Conservation (phyloP, 2,888 invertebrate species). For the Drosophila pegasa region DNA sequence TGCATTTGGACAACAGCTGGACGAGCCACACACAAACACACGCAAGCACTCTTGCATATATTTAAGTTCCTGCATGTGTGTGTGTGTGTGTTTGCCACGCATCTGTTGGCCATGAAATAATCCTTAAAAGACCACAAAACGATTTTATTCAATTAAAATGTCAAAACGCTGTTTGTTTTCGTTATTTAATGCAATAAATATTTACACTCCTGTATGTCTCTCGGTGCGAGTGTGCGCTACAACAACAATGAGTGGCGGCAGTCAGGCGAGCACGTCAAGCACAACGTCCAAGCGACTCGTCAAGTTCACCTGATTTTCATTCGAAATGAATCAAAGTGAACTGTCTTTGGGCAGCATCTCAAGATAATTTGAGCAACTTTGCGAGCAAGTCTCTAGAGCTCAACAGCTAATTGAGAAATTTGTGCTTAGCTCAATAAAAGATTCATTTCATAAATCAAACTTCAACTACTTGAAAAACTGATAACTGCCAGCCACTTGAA, state of each 20-base stretch:
- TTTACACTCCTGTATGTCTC: conserved; percentile 61
- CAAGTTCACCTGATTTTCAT: neutral
- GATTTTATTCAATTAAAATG: conserved; percentile 80
- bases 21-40: conserved; percentile 27
- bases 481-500: no score
- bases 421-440: neutral
- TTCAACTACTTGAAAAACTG: neutral
- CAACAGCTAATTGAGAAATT: neutral
- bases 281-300: neutral
- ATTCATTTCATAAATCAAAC: neutral
- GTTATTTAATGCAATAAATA: conserved; percentile 78
- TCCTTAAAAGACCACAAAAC: conserved; percentile 80
- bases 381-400: neutral
- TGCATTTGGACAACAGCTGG: conserved; percentile 64
- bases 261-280: conserved; percentile 1
- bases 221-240: neutral
- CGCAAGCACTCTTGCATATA: conserved; percentile 4
- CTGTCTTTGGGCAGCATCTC: neutral
- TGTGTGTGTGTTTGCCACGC: conserved; percentile 21
- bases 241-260: conserved; percentile 11
- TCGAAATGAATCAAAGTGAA: conserved; percentile 2
- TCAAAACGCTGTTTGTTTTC: conserved; percentile 80
- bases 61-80: conserved; percentile 18
- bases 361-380: neutral
- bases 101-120: conserved; percentile 77